Percentiles rank a stretch among this genome's conserved stretches.
Conservation (phyloP, 2,888 invertebrate genomes). For the Podabrus alpinus region DNA sequence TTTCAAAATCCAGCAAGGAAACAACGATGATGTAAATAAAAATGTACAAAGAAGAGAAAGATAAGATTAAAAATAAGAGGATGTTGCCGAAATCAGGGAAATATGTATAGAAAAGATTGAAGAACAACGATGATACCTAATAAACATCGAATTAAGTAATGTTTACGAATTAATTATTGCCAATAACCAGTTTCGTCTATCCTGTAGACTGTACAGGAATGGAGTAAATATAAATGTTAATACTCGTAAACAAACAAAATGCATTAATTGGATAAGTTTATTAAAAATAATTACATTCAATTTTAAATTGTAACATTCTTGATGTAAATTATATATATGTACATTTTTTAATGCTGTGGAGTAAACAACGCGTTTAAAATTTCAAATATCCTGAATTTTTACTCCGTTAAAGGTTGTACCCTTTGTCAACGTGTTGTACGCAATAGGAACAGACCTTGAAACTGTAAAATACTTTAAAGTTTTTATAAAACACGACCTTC, state of each 20-base stretch:
- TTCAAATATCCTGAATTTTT: not conserved
- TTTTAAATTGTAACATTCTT: not conserved
- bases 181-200: not conserved
- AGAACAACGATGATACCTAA: not conserved
- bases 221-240: not conserved
- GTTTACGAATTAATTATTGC: not conserved
- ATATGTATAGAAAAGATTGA: not conserved
- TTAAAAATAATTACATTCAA: not conserved
- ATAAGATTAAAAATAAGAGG: not conserved
- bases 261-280: too few relatives aligned
- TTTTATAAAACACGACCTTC: slow-evolving; percentile 32
- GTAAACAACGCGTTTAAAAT: not conserved
- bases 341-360: not conserved
- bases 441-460: slow-evolving; percentile 30
- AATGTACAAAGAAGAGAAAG: not conserved
- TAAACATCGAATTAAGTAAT: not conserved
- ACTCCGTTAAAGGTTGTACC: not conserved
- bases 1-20: not conserved
- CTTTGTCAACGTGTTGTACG: slow-evolving; percentile 2
- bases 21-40: not conserved
- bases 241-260: not conserved
- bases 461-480: slow-evolving; percentile 30
- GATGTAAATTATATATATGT: not conserved
- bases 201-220: not conserved
- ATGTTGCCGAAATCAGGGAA: not conserved